Evolutionary conservation across 1,140 invertebrate species (phyloP).

Genomic region (Zophobas atratus): DNA sequence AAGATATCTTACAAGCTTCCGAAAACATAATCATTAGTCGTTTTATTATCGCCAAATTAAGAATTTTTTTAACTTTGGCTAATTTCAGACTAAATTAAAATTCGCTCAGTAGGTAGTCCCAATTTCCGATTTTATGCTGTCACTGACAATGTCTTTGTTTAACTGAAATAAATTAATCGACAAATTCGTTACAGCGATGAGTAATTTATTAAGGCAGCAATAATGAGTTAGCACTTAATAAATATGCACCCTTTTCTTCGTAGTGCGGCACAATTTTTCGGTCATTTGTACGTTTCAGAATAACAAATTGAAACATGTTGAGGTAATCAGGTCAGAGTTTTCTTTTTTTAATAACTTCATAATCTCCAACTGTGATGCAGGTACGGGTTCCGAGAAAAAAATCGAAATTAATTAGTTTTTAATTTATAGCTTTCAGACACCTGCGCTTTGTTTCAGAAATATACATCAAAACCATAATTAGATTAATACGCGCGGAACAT

Average conservation of each 20-base stretch:
- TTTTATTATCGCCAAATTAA: conserved; percentile 18
- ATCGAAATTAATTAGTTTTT: conserved; percentile 44
- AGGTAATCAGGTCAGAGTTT: conserved; percentile 18
- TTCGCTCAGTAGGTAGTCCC: neutral
- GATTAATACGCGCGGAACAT: conserved; percentile 24
- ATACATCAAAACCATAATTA: conserved; percentile 36
- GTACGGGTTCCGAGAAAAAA: conserved; percentile 16
- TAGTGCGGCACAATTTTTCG: conserved; percentile 13
- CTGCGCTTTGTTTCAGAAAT: conserved; percentile 38
- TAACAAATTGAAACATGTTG: conserved; percentile 15
- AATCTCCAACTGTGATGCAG: conserved; percentile 37
- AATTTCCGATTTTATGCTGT: conserved; percentile 4
- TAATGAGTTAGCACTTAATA: conserved; percentile 19
- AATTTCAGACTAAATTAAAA: conserved; percentile 3
- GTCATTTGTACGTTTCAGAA: conserved; percentile 30
- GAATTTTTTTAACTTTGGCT: neutral
- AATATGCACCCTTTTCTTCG: conserved; percentile 24
- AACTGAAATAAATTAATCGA: conserved; percentile 7
- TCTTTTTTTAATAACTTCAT: conserved; percentile 16
- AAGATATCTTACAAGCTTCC: conserved; percentile 13
- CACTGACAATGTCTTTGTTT: neutral
- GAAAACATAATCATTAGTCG: conserved; percentile 9
- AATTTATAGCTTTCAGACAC: conserved; percentile 39
- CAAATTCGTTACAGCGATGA: neutral
- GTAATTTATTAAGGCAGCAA: neutral